Evolutionary conservation across 2,888 invertebrate genomes (phyloP).

Genomic region (Glaucopsyche alexis): DNA sequence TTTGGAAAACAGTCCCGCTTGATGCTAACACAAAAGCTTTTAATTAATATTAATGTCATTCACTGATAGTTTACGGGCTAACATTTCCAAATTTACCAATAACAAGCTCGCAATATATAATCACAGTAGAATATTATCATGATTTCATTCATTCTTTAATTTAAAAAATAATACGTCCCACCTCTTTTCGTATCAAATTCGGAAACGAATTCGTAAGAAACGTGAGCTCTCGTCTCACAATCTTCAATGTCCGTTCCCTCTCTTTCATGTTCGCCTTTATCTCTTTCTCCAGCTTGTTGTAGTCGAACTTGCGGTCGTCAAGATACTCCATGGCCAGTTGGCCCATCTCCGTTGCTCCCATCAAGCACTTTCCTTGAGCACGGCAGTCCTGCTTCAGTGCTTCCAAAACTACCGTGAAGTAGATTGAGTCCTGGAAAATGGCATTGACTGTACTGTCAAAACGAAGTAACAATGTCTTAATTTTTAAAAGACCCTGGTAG

Average conservation of each 20-base stretch:
- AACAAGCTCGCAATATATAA: not conserved
- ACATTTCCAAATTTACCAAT: too few species aligned
- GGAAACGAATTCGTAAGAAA: slow-evolving; percentile 70
- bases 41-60: not conserved
- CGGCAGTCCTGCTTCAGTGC: slow-evolving; percentile 80
- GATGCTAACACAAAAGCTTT: not conserved
- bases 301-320: slow-evolving; percentile 82
- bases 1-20: not conserved
- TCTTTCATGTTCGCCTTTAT: slow-evolving; percentile 83
- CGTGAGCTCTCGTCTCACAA: slow-evolving; percentile 69
- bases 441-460: not conserved
- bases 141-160: too few species aligned
- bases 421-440: slow-evolving; percentile 76
- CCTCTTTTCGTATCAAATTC: slow-evolving; percentile 70
- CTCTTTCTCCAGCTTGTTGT: slow-evolving; percentile 77
- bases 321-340: slow-evolving; percentile 84
- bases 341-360: slow-evolving; percentile 83
- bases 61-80: not conserved
- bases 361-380: slow-evolving; percentile 81
- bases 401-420: slow-evolving; percentile 82
- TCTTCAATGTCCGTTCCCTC: slow-evolving; percentile 76
- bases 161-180: slow-evolving; percentile 35
- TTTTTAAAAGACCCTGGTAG: too few species aligned
- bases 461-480: too few species aligned
- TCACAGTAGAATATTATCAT: not conserved